These are phyloP conservation scores for Eumeta japonica DNA, from an alignment of 1,140 invertebrate species.

Conservation along the genomic window DNA sequence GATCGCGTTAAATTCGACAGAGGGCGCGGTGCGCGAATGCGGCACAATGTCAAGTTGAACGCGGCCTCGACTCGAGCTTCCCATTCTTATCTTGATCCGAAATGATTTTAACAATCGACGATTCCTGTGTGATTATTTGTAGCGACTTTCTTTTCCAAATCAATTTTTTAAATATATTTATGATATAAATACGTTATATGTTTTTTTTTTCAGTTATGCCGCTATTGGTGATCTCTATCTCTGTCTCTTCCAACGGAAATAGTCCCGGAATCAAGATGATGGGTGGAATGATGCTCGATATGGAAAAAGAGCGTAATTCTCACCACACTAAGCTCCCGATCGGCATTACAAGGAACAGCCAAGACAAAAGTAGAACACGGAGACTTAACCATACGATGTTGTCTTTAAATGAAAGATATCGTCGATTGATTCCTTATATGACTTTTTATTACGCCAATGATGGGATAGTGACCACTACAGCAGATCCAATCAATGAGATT, in stretches of 20 bases:
- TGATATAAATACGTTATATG: no score
- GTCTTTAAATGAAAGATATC: constrained; percentile 64
- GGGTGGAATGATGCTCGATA: constrained; percentile 32
- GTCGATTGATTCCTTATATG: constrained; percentile 77
- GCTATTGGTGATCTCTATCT: constrained; percentile 32
- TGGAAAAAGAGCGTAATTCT: constrained; percentile 25
- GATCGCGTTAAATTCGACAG: no score
- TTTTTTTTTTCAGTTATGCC: constrained; percentile 45
- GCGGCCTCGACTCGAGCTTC: no score
- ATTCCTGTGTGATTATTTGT: no score
- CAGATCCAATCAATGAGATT: constrained; percentile 24
- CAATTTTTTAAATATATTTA: no score
- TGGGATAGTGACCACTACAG: constrained; percentile 40
- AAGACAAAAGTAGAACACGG: constrained; percentile 16
- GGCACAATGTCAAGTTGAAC: no score
- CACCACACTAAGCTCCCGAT: no score
- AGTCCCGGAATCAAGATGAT: constrained; percentile 51
- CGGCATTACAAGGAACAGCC: no score
- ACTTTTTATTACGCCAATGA: constrained; percentile 73
- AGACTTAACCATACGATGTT: constrained; percentile 32
- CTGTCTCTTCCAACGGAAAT: constrained; percentile 51
- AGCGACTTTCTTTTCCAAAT: no score
- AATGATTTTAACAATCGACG: no score
- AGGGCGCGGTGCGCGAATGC: no score
- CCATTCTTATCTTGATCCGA: no score